Conservation (phyloP, 1,140 invertebrate species). For the Pogonomyrmex californicus region DNA sequence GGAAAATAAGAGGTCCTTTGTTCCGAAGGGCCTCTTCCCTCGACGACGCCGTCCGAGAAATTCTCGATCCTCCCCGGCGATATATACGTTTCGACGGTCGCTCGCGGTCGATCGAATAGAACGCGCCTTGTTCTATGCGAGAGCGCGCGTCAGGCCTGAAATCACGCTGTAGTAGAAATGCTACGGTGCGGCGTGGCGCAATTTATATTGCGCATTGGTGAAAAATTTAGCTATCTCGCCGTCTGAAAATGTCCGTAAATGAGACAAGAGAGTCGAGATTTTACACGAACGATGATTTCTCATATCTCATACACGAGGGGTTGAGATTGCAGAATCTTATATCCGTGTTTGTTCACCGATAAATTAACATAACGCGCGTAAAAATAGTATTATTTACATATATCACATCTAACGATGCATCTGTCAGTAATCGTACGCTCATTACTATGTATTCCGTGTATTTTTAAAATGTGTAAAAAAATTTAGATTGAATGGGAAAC, state of each 20-base stretch:
- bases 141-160: slow-evolving; percentile 61
- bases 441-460: background rate
- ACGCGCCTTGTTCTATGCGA: slow-evolving; percentile 69
- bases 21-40: slow-evolving; percentile 77
- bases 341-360: slow-evolving; percentile 27
- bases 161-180: slow-evolving; percentile 46
- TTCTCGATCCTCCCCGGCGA: slow-evolving; percentile 75
- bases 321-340: background rate
- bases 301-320: slow-evolving; percentile 6
- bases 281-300: slow-evolving; percentile 41
- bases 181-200: slow-evolving; percentile 28
- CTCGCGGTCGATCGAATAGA: slow-evolving; percentile 65
- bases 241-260: slow-evolving; percentile 58
- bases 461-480: background rate
- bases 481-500: background rate
- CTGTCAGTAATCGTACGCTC: background rate
- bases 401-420: background rate
- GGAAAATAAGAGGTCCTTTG: slow-evolving; percentile 84
- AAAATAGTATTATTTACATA: slow-evolving; percentile 27
- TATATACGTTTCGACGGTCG: slow-evolving; percentile 65
- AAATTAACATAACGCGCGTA: slow-evolving; percentile 15
- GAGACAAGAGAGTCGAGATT: slow-evolving; percentile 58
- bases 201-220: slow-evolving; percentile 49
- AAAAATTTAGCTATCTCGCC: slow-evolving; percentile 56
- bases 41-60: slow-evolving; percentile 70